Evolutionary conservation across 2,113 vertebrate species (phyloP).

Genomic region (Corapipo altera): DNA sequence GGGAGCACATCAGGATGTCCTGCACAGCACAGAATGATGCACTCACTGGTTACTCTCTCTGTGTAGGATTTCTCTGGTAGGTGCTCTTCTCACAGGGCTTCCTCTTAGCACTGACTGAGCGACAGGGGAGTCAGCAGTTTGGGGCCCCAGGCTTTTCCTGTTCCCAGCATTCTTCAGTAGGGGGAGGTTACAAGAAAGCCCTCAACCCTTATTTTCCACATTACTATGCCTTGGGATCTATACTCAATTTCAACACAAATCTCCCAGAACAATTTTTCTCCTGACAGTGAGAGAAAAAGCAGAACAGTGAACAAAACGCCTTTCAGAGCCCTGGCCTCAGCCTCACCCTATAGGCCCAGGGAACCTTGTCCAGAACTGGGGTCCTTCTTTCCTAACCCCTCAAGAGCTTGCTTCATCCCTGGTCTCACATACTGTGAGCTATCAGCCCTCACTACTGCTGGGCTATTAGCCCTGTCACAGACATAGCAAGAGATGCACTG

Average conservation of each 20-base stretch:
- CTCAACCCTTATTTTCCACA: not conserved
- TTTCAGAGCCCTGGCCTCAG: not conserved
- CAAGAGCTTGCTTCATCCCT: not conserved
- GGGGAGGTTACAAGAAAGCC: not conserved
- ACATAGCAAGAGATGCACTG: not conserved
- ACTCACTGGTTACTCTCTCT: not conserved
- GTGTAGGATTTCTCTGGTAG: not conserved
- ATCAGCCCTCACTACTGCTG: not conserved
- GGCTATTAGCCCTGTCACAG: not conserved
- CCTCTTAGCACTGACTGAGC: not conserved
- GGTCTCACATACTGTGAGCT: not conserved
- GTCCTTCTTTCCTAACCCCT: not conserved
- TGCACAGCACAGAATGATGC: not conserved
- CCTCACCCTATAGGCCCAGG: not conserved
- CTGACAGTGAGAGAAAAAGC: slow-evolving; percentile 25
- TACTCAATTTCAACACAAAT: slow-evolving; percentile 17
- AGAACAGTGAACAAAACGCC: not conserved
- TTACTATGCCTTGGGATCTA: not conserved
- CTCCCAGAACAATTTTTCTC: slow-evolving; percentile 13
- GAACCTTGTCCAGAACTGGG: not conserved
- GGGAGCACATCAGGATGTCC: not conserved
- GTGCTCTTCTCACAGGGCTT: not conserved
- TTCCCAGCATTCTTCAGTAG: not conserved
- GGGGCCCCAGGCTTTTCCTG: not conserved
- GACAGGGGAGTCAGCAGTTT: not conserved